Percentiles rank a stretch among this genome's conserved stretches.
These are phyloP conservation scores for Scaptomyza reducta DNA, from an alignment of 2,888 invertebrate genomes.

Conservation along the genomic window DNA sequence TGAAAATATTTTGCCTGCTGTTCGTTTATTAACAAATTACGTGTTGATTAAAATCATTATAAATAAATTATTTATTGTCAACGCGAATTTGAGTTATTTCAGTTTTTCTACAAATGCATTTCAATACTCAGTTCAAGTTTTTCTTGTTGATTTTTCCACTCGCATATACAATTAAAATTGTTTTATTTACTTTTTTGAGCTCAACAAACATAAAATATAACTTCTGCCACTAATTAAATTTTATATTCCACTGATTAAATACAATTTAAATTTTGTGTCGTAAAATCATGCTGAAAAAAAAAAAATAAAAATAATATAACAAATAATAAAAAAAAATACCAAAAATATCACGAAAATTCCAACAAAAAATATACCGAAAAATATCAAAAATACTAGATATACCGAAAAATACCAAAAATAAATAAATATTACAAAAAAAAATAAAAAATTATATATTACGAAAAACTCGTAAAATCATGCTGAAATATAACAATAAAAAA, in stretches of 20 bases:
- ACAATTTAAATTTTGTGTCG: constrained; percentile 40
- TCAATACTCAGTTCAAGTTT: constrained; percentile 13
- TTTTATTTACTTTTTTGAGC: constrained; percentile 22
- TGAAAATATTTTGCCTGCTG: constrained; percentile 31
- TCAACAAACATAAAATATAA: neutral
- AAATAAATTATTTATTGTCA: constrained; percentile 26
- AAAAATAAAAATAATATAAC: too few species aligned
- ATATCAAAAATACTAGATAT: too few species aligned
- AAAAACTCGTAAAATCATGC: too few species aligned
- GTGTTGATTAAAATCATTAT: constrained; percentile 47
- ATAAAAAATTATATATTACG: too few species aligned
- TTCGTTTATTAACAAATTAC: constrained; percentile 44
- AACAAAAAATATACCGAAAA: too few species aligned
- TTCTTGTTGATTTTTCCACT: constrained; percentile 5
- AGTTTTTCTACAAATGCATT: constrained; percentile 26
- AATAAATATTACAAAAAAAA: too few species aligned
- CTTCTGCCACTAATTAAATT: constrained; percentile 47
- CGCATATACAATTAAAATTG: constrained; percentile 12
- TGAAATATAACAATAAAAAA: too few species aligned
- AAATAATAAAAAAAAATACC: too few species aligned
- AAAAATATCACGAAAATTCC: too few species aligned
- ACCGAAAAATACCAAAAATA: too few species aligned
- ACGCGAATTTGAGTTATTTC: neutral
- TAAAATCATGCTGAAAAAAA: too few species aligned
- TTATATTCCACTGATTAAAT: constrained; percentile 46